Conservation (phyloP, 2,888 invertebrate species). For the Sphaeridia pumilis region DNA sequence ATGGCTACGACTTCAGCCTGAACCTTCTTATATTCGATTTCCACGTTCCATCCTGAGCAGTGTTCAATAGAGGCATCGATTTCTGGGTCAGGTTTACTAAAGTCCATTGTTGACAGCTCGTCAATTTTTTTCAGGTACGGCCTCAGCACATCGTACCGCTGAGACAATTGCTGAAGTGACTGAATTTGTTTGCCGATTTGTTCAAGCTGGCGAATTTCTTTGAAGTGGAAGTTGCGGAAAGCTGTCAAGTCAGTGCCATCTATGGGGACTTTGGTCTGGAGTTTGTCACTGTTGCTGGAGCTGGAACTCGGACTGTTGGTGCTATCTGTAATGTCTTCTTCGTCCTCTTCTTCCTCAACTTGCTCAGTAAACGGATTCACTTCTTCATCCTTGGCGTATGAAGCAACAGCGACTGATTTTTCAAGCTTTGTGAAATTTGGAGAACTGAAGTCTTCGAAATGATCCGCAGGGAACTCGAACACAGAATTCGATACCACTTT, state of each 20-base stretch:
- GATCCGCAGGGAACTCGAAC: constrained; percentile 6
- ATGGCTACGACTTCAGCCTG: constrained; percentile 23
- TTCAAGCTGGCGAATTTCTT: constrained; percentile 29
- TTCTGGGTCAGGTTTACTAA: constrained; percentile 21
- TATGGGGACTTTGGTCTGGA: constrained; percentile 2
- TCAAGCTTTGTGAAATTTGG: constrained; percentile 4
- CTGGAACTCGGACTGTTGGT: not conserved
- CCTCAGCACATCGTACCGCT: constrained; percentile 27
- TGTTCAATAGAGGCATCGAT: constrained; percentile 31
- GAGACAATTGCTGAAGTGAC: constrained; percentile 22
- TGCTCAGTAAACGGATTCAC: not conserved
- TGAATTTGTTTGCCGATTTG: constrained; percentile 30
- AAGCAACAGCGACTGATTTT: constrained; percentile 8
- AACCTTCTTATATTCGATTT: constrained; percentile 31
- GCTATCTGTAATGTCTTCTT: too few relatives aligned
- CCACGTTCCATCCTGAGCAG: constrained; percentile 34
- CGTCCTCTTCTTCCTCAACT: not conserved
- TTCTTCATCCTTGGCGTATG: not conserved
- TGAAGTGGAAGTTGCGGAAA: constrained; percentile 8
- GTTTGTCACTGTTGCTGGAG: not conserved
- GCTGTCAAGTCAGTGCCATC: constrained; percentile 1
- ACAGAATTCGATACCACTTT: constrained; percentile 18
- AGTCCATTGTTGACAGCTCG: constrained; percentile 20
- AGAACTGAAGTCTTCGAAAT: constrained; percentile 1
- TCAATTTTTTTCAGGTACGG: constrained; percentile 30